Evolutionary conservation across 2,888 invertebrate species (phyloP).

Genomic region (Zaprionus lineosus): DNA sequence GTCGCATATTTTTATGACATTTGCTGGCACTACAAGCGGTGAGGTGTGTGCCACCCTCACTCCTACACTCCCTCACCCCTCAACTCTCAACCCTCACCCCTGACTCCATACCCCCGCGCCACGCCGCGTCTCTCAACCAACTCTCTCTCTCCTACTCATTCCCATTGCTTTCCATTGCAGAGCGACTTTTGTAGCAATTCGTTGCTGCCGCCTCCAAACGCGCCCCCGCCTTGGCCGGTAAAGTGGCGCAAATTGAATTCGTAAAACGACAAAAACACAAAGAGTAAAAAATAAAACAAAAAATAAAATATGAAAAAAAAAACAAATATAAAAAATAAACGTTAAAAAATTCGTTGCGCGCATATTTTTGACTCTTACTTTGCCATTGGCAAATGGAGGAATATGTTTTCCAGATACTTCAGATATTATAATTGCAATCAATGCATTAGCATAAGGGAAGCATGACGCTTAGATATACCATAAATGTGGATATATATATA

Average conservation of each 20-base stretch:
- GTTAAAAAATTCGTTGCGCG: constrained; percentile 46
- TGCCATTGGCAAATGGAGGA: constrained; percentile 23
- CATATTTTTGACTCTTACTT: constrained; percentile 38
- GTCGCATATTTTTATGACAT: constrained; percentile 84
- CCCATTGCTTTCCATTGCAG: neutral
- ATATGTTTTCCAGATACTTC: neutral
- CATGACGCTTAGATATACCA: too few relatives aligned
- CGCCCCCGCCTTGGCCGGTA: neutral
- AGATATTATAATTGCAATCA: constrained; percentile 8
- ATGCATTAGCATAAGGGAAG: constrained; percentile 3
- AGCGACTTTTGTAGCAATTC: constrained; percentile 8
- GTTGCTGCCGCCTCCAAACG: constrained; percentile 9
- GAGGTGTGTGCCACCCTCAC: neutral
- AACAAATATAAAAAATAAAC: constrained; percentile 5
- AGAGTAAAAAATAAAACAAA: constrained; percentile 23
- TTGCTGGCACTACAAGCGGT: constrained; percentile 55
- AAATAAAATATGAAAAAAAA: constrained; percentile 20
- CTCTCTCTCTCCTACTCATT: constrained; percentile 4
- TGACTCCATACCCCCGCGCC: too few relatives aligned
- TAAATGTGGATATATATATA: too few relatives aligned
- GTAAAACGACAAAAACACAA: constrained; percentile 34
- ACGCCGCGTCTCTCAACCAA: too few relatives aligned
- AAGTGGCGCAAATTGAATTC: constrained; percentile 66
- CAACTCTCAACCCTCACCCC: neutral
- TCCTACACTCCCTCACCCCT: neutral